Evolutionary conservation across 2,888 invertebrate genomes (phyloP).

Genomic region (Phengaris arion): DNA sequence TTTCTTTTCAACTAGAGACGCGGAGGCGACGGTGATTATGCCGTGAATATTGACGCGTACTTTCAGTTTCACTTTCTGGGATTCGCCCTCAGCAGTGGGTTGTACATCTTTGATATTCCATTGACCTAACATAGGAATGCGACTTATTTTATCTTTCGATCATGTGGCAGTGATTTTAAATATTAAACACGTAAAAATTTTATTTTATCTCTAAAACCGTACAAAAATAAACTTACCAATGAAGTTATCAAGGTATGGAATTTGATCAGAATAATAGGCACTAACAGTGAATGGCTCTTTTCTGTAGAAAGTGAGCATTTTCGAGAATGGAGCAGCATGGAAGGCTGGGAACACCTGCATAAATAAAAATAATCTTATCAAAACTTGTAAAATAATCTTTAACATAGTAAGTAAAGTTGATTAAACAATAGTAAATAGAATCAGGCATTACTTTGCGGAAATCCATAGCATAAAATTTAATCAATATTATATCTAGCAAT

Average conservation of each 20-base stretch:
- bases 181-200: background rate
- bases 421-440: no score
- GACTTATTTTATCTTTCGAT: background rate
- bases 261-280: conserved; percentile 88
- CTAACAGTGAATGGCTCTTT: conserved; percentile 92
- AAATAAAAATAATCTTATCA: background rate
- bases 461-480: no score
- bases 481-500: no score
- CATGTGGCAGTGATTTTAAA: background rate
- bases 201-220: conserved; percentile 5
- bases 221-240: conserved; percentile 82
- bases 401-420: no score
- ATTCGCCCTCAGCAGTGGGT: conserved; percentile 92
- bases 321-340: conserved; percentile 95
- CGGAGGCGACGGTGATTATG: conserved; percentile 91
- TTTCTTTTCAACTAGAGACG: conserved; percentile 89
- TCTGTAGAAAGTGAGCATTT: conserved; percentile 95
- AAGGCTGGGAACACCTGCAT: conserved; percentile 88
- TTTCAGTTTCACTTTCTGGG: conserved; percentile 97
- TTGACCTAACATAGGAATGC: conserved; percentile 70
- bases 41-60: conserved; percentile 96
- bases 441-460: no score
- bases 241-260: conserved; percentile 87
- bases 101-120: conserved; percentile 91
- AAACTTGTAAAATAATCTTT: no score